Evolutionary conservation across 2,888 invertebrate species (phyloP).

Genomic region (Leucozona laternaria): DNA sequence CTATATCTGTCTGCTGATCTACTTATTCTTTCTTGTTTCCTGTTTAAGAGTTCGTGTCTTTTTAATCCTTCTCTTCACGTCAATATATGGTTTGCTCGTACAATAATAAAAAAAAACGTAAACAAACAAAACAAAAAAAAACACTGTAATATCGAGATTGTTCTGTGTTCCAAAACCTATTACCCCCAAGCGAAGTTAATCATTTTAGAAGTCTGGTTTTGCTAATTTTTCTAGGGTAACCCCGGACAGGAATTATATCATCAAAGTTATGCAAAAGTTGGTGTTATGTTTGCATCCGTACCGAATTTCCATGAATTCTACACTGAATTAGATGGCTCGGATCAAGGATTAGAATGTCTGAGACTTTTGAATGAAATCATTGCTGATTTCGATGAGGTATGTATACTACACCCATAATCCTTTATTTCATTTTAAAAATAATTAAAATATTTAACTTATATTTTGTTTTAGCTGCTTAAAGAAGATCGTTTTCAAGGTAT

Average conservation of each 20-base stretch:
- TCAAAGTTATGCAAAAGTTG: conserved; percentile 95
- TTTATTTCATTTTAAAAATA: background rate
- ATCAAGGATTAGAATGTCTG: conserved; percentile 95
- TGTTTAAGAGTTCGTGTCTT: conserved; percentile 56
- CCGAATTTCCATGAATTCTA: conserved; percentile 98
- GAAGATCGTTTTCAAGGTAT: conserved; percentile 94
- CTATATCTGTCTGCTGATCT: conserved; percentile 51
- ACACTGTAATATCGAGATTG: conserved; percentile 57
- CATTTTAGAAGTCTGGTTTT: conserved; percentile 79
- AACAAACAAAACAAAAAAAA: conserved; percentile 19
- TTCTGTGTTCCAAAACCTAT: conserved; percentile 74
- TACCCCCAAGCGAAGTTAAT: conserved; percentile 78
- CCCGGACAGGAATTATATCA: conserved; percentile 94
- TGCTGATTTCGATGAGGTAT: conserved; percentile 95
- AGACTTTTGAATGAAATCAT: conserved; percentile 95
- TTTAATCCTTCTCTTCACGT: conserved; percentile 51
- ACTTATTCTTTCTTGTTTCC: conserved; percentile 57
- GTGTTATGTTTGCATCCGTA: conserved; percentile 96
- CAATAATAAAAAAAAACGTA: conserved; percentile 2
- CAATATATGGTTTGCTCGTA: conserved; percentile 56
- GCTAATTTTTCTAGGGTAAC: conserved; percentile 85
- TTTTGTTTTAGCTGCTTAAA: conserved; percentile 87
- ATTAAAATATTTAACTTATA: conserved; percentile 11
- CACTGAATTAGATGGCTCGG: conserved; percentile 95
- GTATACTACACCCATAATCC: background rate